These are phyloP conservation scores for Heliconius sara DNA, from an alignment of 2,888 invertebrate species.

Conservation along the genomic window DNA sequence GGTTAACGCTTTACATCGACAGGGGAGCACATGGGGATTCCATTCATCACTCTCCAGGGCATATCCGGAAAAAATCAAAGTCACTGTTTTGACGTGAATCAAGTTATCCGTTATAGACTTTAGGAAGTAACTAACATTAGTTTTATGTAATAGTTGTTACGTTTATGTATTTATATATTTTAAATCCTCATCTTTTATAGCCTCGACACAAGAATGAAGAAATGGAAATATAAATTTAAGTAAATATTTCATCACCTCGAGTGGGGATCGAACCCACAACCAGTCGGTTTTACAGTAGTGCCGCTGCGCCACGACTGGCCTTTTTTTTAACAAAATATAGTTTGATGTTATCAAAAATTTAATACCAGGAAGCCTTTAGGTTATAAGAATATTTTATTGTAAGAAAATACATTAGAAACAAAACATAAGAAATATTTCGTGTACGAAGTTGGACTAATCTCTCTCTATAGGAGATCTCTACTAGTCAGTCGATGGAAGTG, in stretches of 20 bases:
- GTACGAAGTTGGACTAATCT: too few relatives aligned
- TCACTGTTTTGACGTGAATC: constrained; percentile 30
- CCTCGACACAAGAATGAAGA: too few relatives aligned
- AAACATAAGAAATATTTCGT: too few relatives aligned
- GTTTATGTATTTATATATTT: background rate
- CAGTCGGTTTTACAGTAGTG: too few relatives aligned
- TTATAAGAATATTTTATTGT: background rate
- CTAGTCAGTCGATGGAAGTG: too few relatives aligned
- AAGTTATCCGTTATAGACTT: constrained; percentile 23
- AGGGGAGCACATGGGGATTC: constrained; percentile 29
- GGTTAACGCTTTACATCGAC: constrained; percentile 29
- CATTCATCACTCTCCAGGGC: constrained; percentile 33
- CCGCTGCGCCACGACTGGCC: too few relatives aligned
- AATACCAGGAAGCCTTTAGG: background rate
- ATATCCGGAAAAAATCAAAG: constrained; percentile 34
- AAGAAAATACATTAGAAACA: too few relatives aligned
- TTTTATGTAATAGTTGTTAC: background rate
- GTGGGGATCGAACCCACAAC: too few relatives aligned
- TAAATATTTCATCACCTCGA: too few relatives aligned
- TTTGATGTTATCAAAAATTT: background rate
- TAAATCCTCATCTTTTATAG: background rate
- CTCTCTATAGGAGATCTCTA: too few relatives aligned
- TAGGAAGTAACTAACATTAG: background rate
- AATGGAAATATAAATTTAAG: too few relatives aligned
- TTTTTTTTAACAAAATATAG: background rate